Base-by-base conservation (phyloP, 2,888 invertebrate species). In the Cataglyphis cursor region DNA sequence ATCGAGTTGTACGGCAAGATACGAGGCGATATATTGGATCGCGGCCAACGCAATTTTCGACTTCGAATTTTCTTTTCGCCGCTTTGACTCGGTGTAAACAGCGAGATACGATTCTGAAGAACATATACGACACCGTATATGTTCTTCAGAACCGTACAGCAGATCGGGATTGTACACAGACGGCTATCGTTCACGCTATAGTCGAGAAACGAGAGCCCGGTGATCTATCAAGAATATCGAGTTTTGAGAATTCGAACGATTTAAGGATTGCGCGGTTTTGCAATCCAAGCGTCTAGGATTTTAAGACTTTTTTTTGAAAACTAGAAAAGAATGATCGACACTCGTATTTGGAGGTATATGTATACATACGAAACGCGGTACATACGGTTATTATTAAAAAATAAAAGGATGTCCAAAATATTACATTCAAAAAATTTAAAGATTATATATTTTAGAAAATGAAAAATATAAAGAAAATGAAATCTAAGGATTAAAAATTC, bases 61-160 rank as follows among this genome's bases (percentile, higher is more conserved):
- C 1, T 80, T 59, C 73, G 59, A 28, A 28, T 72, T 61, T 80
- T 73, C 73, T 31, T 59, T 72, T 21, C 78, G 78, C 44, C 21
- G 73, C 72, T 78, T 78, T 78, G 78, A 72, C 73, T 44, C 73
- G 78, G 57, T 59, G 78, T 80, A 80, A 80, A 80, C 73, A 80
- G 24, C 59, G 44, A 35, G 31, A 35, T 59, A 48, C 78, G 59
- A 5, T 44, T 70, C 70, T 59, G 35, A 57, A 44, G 44, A 41
- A 59, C 73, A 35, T 44, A 72, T 21, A 72, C 31, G 78, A 78
- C 54, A 18, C 12, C 44, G 72, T 54, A 28, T 24, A n/a, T n/a
- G n/a, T n/a, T n/a, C n/a, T n/a, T n/a, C n/a, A n/a, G n/a, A n/a
- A n/a, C n/a, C n/a, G n/a, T n/a, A n/a, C 68, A 15, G 15, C 54